Evolutionary conservation across 2,797 vertebrate genomes (phyloP), one percentile per base, ranked within the genome.

Genomic region (Hyperoplus immaculatus): DNA sequence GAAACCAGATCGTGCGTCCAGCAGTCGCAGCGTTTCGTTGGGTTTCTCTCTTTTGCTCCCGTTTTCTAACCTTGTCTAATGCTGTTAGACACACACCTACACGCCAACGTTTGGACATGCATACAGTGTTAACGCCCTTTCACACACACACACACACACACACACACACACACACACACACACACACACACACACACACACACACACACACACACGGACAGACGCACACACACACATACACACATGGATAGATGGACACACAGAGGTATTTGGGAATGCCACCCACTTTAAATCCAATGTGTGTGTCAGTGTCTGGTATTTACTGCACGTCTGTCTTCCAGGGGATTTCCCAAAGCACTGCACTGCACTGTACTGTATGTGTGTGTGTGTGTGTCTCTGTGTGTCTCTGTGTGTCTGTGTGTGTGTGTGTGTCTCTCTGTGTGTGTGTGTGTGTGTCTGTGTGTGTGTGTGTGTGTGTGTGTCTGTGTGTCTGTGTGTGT

Each of bases 291-390:
- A 77, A 66, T 64, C 65, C 67, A 8, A 42, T 75, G 77, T 75
- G 72, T 87, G 84, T 81, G 71, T 83, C 58, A 79, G 76, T 70
- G 80, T 92, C 84, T 88, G 84, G 86, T 80, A 78, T 91, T 80
- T 56, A 3, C 39, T 63, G 59, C 80, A 68, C 67, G 78, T 80
- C 74, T 79, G 70, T 68, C 65, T 82, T 39, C 1, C 2, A 39
- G 84, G 86, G 87, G 64, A 4, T 86, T 85, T 89, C 86, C 83
- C 71, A 80, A 3, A 12, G 1, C 68, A 29, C 29, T 29, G 21
- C 21, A 21, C 21, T 21, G 21, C 21, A 21, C 21, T 2, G 21
- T 1, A 21, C 21, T 38, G 38, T 69, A 74, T 69, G 67, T 73
- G 61, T 45, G 80, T 69, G 69, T 50, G 62, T 79, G 42, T 50